Percentiles rank a stretch among this genome's conserved stretches.
Evolutionary conservation across 1,140 invertebrate species (phyloP).

Genomic region (Microplitis demolitor): DNA sequence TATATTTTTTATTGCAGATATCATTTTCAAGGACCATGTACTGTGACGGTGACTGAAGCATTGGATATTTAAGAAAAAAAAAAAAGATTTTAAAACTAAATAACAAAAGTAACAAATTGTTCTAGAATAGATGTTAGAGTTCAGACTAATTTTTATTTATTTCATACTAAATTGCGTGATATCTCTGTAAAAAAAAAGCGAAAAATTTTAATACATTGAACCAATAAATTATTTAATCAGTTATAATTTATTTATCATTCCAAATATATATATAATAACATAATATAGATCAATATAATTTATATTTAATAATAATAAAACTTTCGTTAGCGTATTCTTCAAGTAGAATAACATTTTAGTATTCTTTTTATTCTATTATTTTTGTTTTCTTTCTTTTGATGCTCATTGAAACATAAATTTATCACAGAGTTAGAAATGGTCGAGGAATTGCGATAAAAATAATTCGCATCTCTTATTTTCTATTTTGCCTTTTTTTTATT

Average conservation of each 20-base stretch:
- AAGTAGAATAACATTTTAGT: too few species aligned
- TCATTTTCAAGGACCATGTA: constrained; percentile 20
- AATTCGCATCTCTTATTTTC: neutral
- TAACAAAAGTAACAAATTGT: neutral
- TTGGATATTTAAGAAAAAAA: neutral
- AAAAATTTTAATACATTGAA: neutral
- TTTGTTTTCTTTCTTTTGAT: neutral
- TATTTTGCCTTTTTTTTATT: neutral
- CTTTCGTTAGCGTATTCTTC: constrained; percentile 14
- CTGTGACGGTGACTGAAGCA: constrained; percentile 15
- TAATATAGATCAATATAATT: neutral
- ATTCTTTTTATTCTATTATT: neutral
- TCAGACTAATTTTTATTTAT: neutral
- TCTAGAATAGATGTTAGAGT: neutral
- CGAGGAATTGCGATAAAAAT: neutral
- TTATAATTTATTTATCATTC: constrained; percentile 11
- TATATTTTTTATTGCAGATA: constrained; percentile 1
- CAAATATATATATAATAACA: neutral
- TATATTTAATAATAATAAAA: constrained; percentile 20
- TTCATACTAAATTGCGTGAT: constrained; percentile 1
- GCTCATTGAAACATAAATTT: neutral
- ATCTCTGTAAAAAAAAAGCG: neutral
- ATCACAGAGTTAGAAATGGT: constrained; percentile 13
- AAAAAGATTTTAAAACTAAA: neutral
- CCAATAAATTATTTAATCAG: constrained; percentile 10